These are phyloP conservation scores for Eupsittula cactorum DNA, from an alignment of 2,113 vertebrate species.

Conservation along the genomic window DNA sequence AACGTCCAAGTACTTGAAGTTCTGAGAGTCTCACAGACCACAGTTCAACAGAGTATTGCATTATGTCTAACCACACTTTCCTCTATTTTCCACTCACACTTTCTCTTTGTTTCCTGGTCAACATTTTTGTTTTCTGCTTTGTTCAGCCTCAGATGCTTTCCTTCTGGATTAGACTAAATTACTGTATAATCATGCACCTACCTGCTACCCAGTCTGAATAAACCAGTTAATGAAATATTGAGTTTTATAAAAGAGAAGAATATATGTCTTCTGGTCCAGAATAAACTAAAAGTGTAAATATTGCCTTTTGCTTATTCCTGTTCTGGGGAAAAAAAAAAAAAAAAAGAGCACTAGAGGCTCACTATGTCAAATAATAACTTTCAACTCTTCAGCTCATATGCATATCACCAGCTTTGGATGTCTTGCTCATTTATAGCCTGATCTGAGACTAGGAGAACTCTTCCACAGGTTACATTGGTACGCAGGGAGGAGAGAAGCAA, in stretches of 20 bases:
- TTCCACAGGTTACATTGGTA: not conserved
- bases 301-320: not conserved
- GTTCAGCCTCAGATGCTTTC: not conserved
- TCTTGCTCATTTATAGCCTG: not conserved
- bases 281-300: not conserved
- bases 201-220: not conserved
- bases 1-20: not conserved
- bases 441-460: not conserved
- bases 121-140: not conserved
- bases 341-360: not conserved
- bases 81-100: not conserved
- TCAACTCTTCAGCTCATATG: not conserved
- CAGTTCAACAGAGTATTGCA: fast-evolving
- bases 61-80: not conserved
- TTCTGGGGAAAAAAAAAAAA: not conserved
- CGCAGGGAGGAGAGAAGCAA: not conserved
- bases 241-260: not conserved
- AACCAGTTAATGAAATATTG: not conserved
- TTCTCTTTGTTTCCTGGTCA: not conserved
- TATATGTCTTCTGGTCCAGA: not conserved
- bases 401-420: not conserved
- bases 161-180: not conserved
- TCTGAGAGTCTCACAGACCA: not conserved
- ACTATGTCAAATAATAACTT: not conserved
- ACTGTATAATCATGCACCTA: not conserved